Evolutionary conservation across 2,888 invertebrate species (phyloP).

Genomic region (Leucophora obtusa): DNA sequence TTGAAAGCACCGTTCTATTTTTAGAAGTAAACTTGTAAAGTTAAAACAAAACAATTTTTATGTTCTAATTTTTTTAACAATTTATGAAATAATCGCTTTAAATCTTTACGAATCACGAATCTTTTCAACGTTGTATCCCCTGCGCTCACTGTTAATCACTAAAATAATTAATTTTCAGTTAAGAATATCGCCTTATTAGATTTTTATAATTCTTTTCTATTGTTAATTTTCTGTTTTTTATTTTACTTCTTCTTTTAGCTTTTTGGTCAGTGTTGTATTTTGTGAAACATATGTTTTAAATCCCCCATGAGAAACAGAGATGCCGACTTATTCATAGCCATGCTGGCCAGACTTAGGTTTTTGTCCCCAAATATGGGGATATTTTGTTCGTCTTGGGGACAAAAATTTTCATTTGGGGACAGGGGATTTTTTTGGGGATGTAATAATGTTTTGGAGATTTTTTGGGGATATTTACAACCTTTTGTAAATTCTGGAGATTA

Average conservation of each 20-base stretch:
- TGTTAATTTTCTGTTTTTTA: slow-evolving; percentile 15
- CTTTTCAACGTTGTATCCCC: slow-evolving; percentile 63
- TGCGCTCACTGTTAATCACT: slow-evolving; percentile 58
- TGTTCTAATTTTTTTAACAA: slow-evolving; percentile 33
- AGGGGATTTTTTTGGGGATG: too few species aligned
- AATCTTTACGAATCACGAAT: slow-evolving; percentile 50
- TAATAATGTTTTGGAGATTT: too few species aligned
- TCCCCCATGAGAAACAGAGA: too few species aligned
- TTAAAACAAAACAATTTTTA: slow-evolving; percentile 39
- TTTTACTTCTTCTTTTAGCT: not conserved
- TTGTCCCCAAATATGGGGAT: too few species aligned
- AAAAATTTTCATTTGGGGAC: too few species aligned
- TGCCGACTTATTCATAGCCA: too few species aligned
- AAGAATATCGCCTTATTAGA: slow-evolving; percentile 46
- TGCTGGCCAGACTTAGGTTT: too few species aligned
- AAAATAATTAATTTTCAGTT: slow-evolving; percentile 46
- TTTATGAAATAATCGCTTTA: slow-evolving; percentile 51
- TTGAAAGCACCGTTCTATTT: slow-evolving; percentile 25
- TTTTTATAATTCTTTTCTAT: slow-evolving; percentile 45
- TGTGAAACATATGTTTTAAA: too few species aligned
- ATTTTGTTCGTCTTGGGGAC: too few species aligned
- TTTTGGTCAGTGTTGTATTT: slow-evolving; percentile 30
- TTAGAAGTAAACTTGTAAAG: not conserved
- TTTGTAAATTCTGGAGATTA: too few species aligned
- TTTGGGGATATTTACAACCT: too few species aligned